Evolutionary conservation across 2,888 invertebrate species (phyloP).

Genomic region (Argynnis bischoffii): DNA sequence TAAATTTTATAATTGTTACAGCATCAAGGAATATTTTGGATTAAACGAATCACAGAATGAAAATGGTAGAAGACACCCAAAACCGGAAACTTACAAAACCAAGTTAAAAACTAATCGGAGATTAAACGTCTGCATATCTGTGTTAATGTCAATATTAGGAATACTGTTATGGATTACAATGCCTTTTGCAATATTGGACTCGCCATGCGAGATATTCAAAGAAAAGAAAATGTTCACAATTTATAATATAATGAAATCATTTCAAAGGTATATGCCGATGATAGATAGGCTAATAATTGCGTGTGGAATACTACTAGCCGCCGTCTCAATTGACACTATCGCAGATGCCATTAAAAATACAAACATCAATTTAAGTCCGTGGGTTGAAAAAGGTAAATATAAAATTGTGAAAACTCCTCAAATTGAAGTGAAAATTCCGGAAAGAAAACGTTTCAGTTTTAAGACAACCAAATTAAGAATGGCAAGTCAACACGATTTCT

Average conservation of each 20-base stretch:
- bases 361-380: conserved; percentile 52
- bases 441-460: conserved; percentile 3
- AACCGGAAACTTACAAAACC: conserved; percentile 37
- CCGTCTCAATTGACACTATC: conserved; percentile 45
- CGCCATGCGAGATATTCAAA: conserved; percentile 51
- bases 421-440: neutral
- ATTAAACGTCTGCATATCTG: conserved; percentile 51
- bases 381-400: conserved; percentile 55
- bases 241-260: conserved; percentile 41
- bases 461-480: neutral
- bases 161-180: conserved; percentile 52
- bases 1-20: conserved; percentile 1
- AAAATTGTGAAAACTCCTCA: conserved; percentile 6
- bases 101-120: conserved; percentile 44
- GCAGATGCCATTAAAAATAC: conserved; percentile 53
- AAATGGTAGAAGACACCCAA: neutral
- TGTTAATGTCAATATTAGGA: conserved; percentile 51
- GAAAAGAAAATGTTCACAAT: conserved; percentile 38
- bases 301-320: conserved; percentile 46
- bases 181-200: conserved; percentile 50
- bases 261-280: conserved; percentile 47
- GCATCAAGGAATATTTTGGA: conserved; percentile 19
- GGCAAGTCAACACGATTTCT: too few species aligned
- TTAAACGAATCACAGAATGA: neutral
- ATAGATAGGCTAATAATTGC: conserved; percentile 52